Conservation (phyloP, 2,113 vertebrate species). For the Neotoma lepida region DNA sequence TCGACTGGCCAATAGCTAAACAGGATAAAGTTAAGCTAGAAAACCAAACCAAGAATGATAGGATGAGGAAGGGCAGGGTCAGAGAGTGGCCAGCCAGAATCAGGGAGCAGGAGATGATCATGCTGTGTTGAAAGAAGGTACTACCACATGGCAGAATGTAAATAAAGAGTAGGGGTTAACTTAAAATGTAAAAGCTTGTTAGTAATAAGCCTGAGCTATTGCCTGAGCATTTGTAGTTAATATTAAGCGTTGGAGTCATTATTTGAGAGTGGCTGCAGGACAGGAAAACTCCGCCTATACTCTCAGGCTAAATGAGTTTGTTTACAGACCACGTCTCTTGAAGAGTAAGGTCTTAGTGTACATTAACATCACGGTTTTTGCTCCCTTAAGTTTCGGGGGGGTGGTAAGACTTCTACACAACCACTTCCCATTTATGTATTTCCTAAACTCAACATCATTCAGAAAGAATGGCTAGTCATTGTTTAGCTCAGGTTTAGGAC, state of each 20-base stretch:
- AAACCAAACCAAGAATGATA: not conserved
- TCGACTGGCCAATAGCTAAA: not conserved
- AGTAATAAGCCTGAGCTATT: not conserved
- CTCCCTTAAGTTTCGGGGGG: not conserved
- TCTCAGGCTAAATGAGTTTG: not conserved
- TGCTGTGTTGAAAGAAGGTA: not conserved
- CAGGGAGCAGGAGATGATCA: not conserved
- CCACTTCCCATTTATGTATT: not conserved
- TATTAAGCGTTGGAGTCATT: not conserved
- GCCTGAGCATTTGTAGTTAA: not conserved
- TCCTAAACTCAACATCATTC: constrained; percentile 22
- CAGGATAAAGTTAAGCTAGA: not conserved
- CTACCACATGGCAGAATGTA: not conserved
- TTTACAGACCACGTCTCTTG: not conserved
- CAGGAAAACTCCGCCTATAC: not conserved
- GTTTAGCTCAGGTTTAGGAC: not conserved
- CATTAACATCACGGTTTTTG: not conserved
- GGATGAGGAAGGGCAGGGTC: too few species aligned
- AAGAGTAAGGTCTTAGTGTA: not conserved
- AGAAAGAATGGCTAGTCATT: not conserved
- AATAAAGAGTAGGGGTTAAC: not conserved
- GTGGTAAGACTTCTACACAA: not conserved
- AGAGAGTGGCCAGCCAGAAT: not conserved
- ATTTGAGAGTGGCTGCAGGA: not conserved
- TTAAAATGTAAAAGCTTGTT: not conserved